Percentiles rank a stretch among this genome's conserved stretches.
phyloP scores from a whole-genome alignment of 2,113 vertebrate genomes.

The Fregetta grallaria region DNA sequence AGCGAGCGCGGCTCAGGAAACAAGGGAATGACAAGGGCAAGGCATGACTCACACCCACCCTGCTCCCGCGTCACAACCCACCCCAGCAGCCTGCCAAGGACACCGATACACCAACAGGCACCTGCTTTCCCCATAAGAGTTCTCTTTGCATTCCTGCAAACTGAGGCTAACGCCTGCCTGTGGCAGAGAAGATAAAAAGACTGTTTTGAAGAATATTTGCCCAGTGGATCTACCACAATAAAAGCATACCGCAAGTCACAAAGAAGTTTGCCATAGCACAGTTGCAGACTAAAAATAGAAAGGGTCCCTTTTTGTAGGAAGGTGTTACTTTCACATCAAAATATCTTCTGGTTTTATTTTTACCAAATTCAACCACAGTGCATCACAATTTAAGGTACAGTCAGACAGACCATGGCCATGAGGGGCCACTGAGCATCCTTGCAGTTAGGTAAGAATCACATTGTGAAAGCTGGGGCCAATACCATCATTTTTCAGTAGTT shows the following conservation, averaged over 20 bases:
- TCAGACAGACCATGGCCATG: not conserved
- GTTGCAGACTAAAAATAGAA: not conserved
- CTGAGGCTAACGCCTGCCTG: not conserved
- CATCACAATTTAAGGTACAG: not conserved
- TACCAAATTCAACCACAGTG: not conserved
- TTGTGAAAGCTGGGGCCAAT: not conserved
- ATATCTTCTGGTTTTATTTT: not conserved
- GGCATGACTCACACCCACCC: not conserved
- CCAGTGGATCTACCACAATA: not conserved
- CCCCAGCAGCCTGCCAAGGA: not conserved
- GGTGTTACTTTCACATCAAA: not conserved
- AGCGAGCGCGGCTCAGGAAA: not conserved
- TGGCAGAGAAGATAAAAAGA: not conserved
- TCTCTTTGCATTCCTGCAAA: not conserved
- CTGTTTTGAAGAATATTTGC: not conserved
- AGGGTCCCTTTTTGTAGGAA: not conserved
- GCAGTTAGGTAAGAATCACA: not conserved
- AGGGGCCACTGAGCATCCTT: not conserved
- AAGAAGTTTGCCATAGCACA: not conserved
- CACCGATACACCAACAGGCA: not conserved
- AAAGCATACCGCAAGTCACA: not conserved
- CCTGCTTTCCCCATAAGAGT: not conserved
- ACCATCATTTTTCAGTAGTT: not conserved
- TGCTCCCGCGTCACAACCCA: not conserved
- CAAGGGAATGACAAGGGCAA: conserved; percentile 29